Evolutionary conservation across 2,113 vertebrate genomes (phyloP).

Genomic region (Daubentonia madagascariensis): DNA sequence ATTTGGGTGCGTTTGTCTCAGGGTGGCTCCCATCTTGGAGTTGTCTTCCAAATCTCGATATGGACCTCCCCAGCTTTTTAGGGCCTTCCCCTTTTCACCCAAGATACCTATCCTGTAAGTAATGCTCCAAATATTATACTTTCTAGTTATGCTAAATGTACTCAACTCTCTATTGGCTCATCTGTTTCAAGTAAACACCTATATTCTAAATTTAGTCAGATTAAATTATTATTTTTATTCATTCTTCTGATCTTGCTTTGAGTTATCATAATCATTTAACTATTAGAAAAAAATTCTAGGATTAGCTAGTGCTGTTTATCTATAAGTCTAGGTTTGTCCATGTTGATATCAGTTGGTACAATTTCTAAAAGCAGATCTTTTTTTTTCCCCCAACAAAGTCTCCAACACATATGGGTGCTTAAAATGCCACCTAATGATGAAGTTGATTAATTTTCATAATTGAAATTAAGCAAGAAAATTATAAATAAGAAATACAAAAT

Average conservation of each 20-base stretch:
- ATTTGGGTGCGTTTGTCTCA: not conserved
- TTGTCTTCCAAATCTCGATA: not conserved
- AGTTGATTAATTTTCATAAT: not conserved
- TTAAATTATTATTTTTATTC: not conserved
- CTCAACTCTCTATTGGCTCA: not conserved
- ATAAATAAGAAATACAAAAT: not conserved
- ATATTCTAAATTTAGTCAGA: constrained; percentile 7
- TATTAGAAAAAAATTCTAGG: not conserved
- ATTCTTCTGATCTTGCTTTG: not conserved
- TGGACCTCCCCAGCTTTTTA: not conserved
- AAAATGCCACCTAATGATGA: not conserved
- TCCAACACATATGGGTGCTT: not conserved
- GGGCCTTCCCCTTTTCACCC: not conserved
- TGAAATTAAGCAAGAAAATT: constrained; percentile 8
- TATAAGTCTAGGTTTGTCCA: not conserved
- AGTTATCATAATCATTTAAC: not conserved
- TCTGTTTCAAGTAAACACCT: not conserved
- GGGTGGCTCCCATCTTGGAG: not conserved
- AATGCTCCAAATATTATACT: not conserved
- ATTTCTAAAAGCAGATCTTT: not conserved
- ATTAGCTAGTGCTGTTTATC: not conserved
- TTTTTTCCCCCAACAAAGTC: not conserved
- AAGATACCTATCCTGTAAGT: not conserved
- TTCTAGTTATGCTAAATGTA: not conserved
- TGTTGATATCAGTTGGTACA: not conserved